Evolutionary conservation across 2,113 vertebrate genomes (phyloP).

Genomic region (Heliornis fulica): DNA sequence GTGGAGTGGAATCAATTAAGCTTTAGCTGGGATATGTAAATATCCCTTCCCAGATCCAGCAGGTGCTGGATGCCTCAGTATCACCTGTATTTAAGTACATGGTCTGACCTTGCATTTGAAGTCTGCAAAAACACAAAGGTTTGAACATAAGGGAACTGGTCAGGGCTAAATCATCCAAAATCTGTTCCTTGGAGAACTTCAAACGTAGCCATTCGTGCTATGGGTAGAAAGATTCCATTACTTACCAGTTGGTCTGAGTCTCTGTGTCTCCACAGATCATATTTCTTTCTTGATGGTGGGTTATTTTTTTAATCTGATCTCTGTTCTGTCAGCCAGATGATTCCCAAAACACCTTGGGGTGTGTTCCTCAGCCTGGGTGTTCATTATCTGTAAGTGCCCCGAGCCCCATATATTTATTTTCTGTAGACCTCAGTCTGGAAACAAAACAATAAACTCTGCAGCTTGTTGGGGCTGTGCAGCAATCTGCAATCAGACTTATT

Average conservation of each 20-base stretch:
- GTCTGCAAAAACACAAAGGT: no score
- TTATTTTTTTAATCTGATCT: slow-evolving; percentile 20
- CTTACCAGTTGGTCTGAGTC: not conserved
- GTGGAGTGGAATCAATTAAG: no score
- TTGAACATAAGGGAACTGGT: no score
- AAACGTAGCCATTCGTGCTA: not conserved
- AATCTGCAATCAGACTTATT: not conserved
- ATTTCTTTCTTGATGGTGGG: slow-evolving; percentile 18
- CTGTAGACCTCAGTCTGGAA: slow-evolving; percentile 38
- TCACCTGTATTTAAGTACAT: no score
- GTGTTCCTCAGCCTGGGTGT: slow-evolving; percentile 15
- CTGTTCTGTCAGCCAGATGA: slow-evolving; percentile 42
- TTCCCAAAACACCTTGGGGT: slow-evolving; percentile 52
- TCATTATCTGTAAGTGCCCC: slow-evolving; percentile 58
- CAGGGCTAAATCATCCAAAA: not conserved
- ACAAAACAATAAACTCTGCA: slow-evolving; percentile 55
- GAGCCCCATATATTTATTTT: slow-evolving; percentile 63
- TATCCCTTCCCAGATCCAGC: no score
- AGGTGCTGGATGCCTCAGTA: no score
- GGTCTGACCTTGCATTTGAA: no score
- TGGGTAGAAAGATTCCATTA: not conserved
- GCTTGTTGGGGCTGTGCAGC: not conserved
- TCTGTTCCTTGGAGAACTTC: not conserved
- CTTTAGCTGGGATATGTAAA: no score
- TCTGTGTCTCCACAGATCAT: not conserved